Evolutionary conservation across 1,140 invertebrate species (phyloP).

Genomic region (Orussus abietinus): DNA sequence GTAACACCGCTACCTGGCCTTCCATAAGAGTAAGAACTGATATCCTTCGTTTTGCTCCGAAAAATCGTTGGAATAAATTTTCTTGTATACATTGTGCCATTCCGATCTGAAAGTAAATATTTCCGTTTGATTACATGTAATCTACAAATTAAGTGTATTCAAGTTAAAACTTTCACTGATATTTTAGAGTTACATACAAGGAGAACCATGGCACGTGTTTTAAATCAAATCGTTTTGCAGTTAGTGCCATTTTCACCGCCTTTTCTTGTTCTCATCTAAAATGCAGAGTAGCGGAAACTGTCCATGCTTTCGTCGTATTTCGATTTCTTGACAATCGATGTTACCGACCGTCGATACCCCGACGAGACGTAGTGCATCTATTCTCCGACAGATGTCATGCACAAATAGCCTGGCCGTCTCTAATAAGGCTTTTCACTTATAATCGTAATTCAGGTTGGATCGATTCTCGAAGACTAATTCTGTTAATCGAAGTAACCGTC

Average conservation of each 20-base stretch:
- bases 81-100: constrained; percentile 57
- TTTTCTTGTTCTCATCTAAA: no score
- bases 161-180: background rate
- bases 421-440: no score
- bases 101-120: constrained; percentile 47
- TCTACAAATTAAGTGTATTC: background rate
- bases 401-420: no score
- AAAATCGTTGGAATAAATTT: constrained; percentile 52
- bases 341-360: no score
- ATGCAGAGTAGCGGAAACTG: no score
- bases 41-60: constrained; percentile 51
- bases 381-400: no score
- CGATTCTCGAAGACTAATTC: no score
- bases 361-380: no score
- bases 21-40: constrained; percentile 58
- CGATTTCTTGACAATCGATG: no score
- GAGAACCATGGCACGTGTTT: constrained; percentile 44
- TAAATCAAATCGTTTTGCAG: constrained; percentile 22
- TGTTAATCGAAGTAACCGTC: no score
- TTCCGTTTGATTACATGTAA: background rate
- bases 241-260: constrained; percentile 35
- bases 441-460: no score
- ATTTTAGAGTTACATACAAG: constrained; percentile 28
- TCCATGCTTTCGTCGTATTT: no score
- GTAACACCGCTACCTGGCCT: constrained; percentile 45